Percentiles rank a stretch among this genome's conserved stretches.
Conservation (phyloP, 2,797 vertebrate genomes). For the Lophotriccus pileatus region DNA sequence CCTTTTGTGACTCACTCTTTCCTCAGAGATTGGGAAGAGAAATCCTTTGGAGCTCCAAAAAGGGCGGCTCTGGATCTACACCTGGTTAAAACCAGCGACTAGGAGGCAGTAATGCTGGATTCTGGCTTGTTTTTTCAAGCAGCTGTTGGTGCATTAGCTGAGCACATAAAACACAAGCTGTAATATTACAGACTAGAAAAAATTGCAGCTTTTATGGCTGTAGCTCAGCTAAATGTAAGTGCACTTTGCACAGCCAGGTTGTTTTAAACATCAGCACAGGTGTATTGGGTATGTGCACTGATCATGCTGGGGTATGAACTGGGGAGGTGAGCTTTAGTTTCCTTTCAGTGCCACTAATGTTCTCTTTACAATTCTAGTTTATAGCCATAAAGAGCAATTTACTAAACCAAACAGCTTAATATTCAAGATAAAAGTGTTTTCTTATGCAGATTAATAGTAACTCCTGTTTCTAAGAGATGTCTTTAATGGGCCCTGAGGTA, state of each 20-base stretch:
- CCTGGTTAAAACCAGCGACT: not conserved
- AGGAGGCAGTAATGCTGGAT: not conserved
- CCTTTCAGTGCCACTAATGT: not conserved
- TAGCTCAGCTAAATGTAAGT: not conserved
- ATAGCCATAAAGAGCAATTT: not conserved
- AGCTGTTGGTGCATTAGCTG: not conserved
- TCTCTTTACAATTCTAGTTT: not conserved
- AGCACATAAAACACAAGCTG: accelerated
- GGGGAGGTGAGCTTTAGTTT: not conserved
- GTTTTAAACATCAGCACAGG: not conserved
- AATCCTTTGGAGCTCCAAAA: not conserved
- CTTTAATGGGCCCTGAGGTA: not conserved
- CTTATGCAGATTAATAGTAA: not conserved
- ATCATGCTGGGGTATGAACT: accelerated
- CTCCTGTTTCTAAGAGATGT: not conserved
- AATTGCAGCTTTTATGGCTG: not conserved
- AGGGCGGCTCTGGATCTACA: not conserved
- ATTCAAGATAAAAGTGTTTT: not conserved
- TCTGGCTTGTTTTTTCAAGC: not conserved
- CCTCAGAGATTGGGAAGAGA: not conserved
- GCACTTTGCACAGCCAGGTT: not conserved
- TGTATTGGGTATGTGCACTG: not conserved
- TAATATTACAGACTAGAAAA: not conserved
- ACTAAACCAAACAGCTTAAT: not conserved
- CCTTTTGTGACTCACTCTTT: not conserved